Base-by-base conservation (phyloP, 2,888 invertebrate species). In the Andrena bucephala region DNA sequence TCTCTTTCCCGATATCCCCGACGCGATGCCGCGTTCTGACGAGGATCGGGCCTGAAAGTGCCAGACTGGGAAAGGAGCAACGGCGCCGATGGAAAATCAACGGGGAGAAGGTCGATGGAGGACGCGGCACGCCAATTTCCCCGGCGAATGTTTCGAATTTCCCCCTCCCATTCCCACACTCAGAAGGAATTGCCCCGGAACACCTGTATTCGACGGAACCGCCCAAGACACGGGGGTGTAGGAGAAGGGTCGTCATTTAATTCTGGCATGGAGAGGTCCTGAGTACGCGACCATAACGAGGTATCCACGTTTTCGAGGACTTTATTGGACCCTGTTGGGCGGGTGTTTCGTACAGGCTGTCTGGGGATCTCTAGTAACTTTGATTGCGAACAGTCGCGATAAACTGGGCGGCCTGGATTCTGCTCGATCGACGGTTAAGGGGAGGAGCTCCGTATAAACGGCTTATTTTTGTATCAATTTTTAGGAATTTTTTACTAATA, bases 111-210 rank as follows among this genome's bases (percentile, higher is more conserved):
- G 1, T 10, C 6, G 29, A n/a, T 10, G 67, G 2, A 52, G 50
- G 20, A 69, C 42, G 5, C 42, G 42, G 13, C 31, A 36, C 59
- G 20, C 68, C 75, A 31, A 81, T 82, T 76, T 82, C 57, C 63
- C 31, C 20, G 48, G 50, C 50, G 68, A 72, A 68, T 52, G 71
- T 83, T 76, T 71, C 76, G 71, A 68, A 68, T 72, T 81, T 16
- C 42, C 42, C 13, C 16, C 1, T 66, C 67, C 81, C 62, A 63
- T 13, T 31, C 20, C 27, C 20, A 42, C 4, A 16, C 16, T 1
- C 16, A 5, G 31, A 33, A n/a, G 13, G 27, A 70, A 27, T 66
- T 57, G 20, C 50, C 8, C 59, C 13, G 20, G 33, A 59, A 77
- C 27, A 54, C 72, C 65, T 66, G 66, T 50, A 66, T 42, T 31